phyloP scores from a whole-genome alignment of 2,113 vertebrate genomes.

The Carassius gibelio region DNA sequence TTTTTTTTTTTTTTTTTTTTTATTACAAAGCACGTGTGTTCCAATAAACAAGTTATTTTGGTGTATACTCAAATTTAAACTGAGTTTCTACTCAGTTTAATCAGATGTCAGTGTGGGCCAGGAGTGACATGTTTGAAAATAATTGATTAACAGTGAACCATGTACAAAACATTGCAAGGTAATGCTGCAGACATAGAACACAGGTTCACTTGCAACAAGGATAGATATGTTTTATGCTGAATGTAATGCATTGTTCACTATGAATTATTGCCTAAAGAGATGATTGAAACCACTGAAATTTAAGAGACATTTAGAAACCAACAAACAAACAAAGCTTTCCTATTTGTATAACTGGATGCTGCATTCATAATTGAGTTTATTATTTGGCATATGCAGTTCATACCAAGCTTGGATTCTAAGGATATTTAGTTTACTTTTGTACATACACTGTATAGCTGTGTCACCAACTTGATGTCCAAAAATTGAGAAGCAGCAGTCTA shows the following conservation, averaged over 20 bases:
- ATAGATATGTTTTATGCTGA: neutral
- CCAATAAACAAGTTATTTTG: neutral
- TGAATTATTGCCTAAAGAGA: neutral
- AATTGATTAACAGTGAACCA: neutral
- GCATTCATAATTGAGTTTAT: too few species aligned
- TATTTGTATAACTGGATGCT: neutral
- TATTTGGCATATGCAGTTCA: neutral
- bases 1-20: neutral
- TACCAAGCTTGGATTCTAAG: neutral
- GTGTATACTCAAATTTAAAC: neutral
- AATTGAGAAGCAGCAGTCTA: neutral
- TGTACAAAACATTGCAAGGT: neutral
- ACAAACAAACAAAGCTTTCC: neutral
- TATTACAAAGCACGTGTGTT: neutral
- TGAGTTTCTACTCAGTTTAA: neutral
- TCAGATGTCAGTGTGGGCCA: neutral
- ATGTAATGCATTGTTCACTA: neutral
- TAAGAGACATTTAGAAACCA: neutral
- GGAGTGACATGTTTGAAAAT: neutral
- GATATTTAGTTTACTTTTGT: too few species aligned
- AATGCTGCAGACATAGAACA: neutral
- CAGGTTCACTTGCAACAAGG: too few species aligned
- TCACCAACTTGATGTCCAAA: too few species aligned
- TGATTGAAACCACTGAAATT: neutral
- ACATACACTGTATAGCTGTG: too few species aligned